Base-by-base conservation (phyloP, 2,888 invertebrate genomes). In the Lucinisca nassula region DNA sequence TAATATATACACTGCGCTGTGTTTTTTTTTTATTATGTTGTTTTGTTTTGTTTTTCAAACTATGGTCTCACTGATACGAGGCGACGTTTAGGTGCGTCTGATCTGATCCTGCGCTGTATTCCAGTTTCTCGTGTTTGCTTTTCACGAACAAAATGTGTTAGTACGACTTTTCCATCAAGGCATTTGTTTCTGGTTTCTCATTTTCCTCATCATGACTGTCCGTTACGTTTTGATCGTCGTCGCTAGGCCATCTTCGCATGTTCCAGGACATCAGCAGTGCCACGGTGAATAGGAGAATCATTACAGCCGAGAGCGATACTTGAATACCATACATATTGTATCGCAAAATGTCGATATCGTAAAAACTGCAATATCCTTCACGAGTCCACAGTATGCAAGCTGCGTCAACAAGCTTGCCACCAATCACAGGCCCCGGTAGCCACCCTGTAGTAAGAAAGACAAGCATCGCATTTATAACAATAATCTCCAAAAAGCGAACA, bases 381-480 rank as follows among this genome's bases (percentile, higher is more conserved):
- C 73, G 77, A 6, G 85, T 83, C 93, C 93, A 93, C 6, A 91
- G 37, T 10, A 92, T 40, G 67, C 93, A 93, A 12, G 92, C 85
- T 0, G 90, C 87, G 82, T 93, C 93, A 0, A 92, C 84, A 4
- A 93, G 73, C 72, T 81, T 82, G 0, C 93, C 93, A n/a, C 89
- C 88, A 6, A 93, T 74, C 0, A 93, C 88, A 17, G 93, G 93
- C 0, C 92, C 93, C 12, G 92, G 91, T 45, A 93, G 85, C 90
- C 24, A 58, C 27, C 58, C 58, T 58, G 58, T 6, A 58, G 27
- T n/a, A n/a, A n/a, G n/a, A n/a, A n/a, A n/a, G n/a, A n/a, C n/a
- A n/a, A n/a, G n/a, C n/a, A n/a, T n/a, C n/a, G n/a, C n/a, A n/a
- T n/a, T n/a, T n/a, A n/a, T n/a, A n/a, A n/a, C n/a, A n/a, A n/a